These are phyloP conservation scores for Corythornis cristatus DNA, from an alignment of 2,113 vertebrate species.

Conservation along the genomic window DNA sequence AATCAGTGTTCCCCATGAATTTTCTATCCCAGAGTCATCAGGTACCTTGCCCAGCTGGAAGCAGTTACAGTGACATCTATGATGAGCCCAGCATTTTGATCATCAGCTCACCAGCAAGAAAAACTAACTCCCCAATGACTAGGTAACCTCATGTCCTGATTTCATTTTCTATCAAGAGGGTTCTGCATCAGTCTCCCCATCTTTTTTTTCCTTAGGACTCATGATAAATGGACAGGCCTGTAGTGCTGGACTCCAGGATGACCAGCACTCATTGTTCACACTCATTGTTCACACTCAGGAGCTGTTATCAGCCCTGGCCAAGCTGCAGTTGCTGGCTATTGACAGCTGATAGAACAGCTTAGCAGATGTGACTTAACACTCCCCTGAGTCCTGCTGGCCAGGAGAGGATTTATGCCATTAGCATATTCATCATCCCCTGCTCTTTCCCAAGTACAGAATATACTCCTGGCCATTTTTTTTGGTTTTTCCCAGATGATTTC, in stretches of 20 bases:
- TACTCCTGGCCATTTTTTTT: not conserved
- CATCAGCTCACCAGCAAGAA: not conserved
- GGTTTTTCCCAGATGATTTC: not conserved
- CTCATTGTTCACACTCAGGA: not conserved
- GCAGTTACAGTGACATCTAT: not conserved
- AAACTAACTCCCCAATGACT: not conserved
- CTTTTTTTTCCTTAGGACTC: not conserved
- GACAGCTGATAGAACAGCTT: not conserved
- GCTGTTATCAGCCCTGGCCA: slow-evolving; percentile 16
- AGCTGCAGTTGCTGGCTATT: not conserved
- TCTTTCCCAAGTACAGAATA: not conserved
- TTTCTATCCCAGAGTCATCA: not conserved
- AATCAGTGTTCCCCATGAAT: not conserved
- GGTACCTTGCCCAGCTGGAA: not conserved
- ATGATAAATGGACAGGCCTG: not conserved
- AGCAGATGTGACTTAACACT: not conserved
- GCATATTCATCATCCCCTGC: not conserved
- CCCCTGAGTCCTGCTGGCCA: not conserved
- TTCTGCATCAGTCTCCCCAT: not conserved
- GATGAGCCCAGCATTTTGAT: not conserved
- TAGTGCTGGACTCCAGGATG: not conserved
- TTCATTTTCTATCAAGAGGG: not conserved
- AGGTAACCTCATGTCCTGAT: not conserved
- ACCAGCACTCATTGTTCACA: rapidly evolving
- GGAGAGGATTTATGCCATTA: slow-evolving; percentile 21